phyloP scores from a whole-genome alignment of 2,888 invertebrate species.

The Tinea pellionella region DNA sequence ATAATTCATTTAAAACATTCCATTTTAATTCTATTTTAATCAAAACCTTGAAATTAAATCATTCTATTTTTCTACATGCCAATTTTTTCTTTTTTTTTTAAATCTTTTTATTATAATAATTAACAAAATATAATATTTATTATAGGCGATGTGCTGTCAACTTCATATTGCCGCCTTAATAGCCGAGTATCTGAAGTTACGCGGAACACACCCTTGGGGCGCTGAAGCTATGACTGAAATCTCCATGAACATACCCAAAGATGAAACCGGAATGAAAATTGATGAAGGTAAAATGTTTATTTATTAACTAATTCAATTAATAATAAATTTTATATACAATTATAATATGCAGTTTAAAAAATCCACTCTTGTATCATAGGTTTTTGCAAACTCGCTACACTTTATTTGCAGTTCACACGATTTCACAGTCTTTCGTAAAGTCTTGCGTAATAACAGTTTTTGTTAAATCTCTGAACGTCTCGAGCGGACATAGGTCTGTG shows the following conservation, averaged over 20 bases:
- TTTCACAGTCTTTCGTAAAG: conserved; percentile 50
- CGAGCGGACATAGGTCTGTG: conserved; percentile 59
- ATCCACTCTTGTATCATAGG: no score
- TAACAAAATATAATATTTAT: no score
- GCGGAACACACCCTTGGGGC: conserved; percentile 82
- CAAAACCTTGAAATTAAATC: no score
- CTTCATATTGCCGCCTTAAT: conserved; percentile 95
- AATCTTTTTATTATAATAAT: no score
- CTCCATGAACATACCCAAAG: conserved; percentile 87
- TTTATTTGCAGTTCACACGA: not conserved
- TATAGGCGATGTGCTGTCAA: conserved; percentile 92
- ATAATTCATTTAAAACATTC: no score
- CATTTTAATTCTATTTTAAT: no score
- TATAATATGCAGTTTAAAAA: no score
- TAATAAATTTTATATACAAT: no score
- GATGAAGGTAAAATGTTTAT: conserved; percentile 74
- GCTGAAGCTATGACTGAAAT: conserved; percentile 85
- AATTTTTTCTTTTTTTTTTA: no score
- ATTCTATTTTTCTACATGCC: no score
- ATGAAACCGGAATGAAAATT: conserved; percentile 86
- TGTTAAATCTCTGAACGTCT: conserved; percentile 57
- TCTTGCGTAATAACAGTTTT: conserved; percentile 52
- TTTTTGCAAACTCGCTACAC: not conserved
- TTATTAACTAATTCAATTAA: not conserved
- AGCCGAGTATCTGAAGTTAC: conserved; percentile 89